Percentiles rank a stretch among this genome's conserved stretches.
Evolutionary conservation across 2,113 vertebrate genomes (phyloP).

Genomic region (Tapirus terrestris): DNA sequence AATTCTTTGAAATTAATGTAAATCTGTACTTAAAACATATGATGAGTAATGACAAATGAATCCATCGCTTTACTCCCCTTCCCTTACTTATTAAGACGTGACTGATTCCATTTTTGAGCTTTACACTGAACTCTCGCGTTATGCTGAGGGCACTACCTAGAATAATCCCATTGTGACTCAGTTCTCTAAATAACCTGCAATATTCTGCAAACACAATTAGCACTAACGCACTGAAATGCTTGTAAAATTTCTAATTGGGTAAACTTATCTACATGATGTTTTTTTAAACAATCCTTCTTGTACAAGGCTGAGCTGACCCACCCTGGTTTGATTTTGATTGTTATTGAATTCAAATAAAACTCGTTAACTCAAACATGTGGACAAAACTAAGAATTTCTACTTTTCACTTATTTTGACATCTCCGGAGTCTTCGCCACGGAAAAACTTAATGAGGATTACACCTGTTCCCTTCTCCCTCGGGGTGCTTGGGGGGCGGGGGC

Average conservation of each 20-base stretch:
- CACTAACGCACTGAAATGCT: not conserved
- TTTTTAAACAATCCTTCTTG: slow-evolving; percentile 12
- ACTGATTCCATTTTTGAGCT: not conserved
- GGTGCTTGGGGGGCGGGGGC: not conserved
- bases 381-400: not conserved
- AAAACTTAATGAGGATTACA: not conserved
- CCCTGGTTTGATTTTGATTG: not conserved
- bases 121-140: not conserved
- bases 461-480: slow-evolving; percentile 21
- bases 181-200: not conserved
- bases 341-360: not conserved
- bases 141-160: not conserved
- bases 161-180: not conserved
- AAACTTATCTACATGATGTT: not conserved
- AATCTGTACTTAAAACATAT: slow-evolving; percentile 8
- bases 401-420: not conserved
- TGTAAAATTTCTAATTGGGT: slow-evolving; percentile 21
- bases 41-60: not conserved
- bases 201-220: not conserved
- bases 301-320: not conserved
- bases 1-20: slow-evolving; percentile 16
- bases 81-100: not conserved
- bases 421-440: not conserved
- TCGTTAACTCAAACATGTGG: not conserved
- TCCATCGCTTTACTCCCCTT: not conserved